Evolutionary conservation across 2,888 invertebrate species (phyloP).

Genomic region (Aporophyla lueneburgensis): DNA sequence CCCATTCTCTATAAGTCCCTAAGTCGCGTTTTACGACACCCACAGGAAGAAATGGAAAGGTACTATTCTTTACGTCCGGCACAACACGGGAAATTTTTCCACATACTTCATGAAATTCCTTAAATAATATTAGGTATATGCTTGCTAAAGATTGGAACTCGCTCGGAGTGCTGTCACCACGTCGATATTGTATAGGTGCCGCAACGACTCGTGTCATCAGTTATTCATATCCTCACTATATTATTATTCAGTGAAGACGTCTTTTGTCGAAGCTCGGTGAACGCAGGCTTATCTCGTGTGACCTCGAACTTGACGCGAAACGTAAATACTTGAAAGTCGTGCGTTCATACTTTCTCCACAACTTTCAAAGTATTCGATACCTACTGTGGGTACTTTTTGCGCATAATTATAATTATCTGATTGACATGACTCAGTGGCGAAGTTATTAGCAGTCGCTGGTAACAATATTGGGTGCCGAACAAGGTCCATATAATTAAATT

Average conservation of each 20-base stretch:
- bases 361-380: constrained; percentile 47
- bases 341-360: constrained; percentile 40
- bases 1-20: too few species aligned
- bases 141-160: too few species aligned
- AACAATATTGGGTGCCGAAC: background rate
- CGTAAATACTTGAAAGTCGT: constrained; percentile 54
- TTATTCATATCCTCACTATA: constrained; percentile 50
- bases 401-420: constrained; percentile 37
- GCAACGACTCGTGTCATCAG: constrained; percentile 18
- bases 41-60: too few species aligned
- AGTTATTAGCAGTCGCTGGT: background rate
- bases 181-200: background rate
- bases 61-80: too few species aligned
- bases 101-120: too few species aligned
- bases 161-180: background rate
- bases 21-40: too few species aligned
- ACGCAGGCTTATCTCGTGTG: constrained; percentile 39
- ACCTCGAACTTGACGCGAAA: constrained; percentile 55
- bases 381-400: constrained; percentile 15
- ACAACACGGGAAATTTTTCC: constrained; percentile 1
- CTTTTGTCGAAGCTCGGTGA: constrained; percentile 33
- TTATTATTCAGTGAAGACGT: constrained; percentile 40
- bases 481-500: background rate
- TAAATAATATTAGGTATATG: too few species aligned
- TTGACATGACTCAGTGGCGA: constrained; percentile 2